Conservation (phyloP, 2,113 vertebrate species). For the Alectura lathami region DNA sequence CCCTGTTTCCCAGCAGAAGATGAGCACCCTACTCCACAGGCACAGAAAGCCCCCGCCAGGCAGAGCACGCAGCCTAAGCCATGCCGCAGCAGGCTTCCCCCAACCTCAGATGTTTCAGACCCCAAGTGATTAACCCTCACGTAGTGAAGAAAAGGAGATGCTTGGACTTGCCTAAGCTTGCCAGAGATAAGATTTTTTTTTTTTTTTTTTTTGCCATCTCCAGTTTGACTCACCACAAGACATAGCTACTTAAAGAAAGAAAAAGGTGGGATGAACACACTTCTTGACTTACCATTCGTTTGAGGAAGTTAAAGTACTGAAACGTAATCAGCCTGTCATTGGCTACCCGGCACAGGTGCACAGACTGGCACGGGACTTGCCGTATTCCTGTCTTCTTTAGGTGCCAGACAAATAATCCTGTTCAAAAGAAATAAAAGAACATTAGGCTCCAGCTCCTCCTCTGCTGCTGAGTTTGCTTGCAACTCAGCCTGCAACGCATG, state of each 20-base stretch:
- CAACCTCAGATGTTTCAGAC: not conserved
- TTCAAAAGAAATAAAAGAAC: not conserved
- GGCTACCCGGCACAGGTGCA: slow-evolving; percentile 72
- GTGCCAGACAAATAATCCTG: slow-evolving; percentile 73
- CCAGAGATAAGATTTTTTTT: not conserved
- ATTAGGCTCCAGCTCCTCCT: not conserved
- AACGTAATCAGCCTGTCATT: slow-evolving; percentile 79
- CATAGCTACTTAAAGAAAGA: not conserved
- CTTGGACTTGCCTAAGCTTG: not conserved
- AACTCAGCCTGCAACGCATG: not conserved
- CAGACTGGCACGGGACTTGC: slow-evolving; percentile 59
- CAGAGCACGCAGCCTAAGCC: not conserved
- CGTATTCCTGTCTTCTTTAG: slow-evolving; percentile 54
- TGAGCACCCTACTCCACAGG: accelerated
- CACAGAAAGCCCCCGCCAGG: not conserved
- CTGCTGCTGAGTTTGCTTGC: not conserved
- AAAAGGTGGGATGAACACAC: not conserved
- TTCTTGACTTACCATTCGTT: slow-evolving; percentile 82
- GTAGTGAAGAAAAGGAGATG: accelerated
- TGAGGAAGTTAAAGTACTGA: slow-evolving; percentile 87
- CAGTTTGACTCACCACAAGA: not conserved
- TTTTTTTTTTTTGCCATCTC: not conserved
- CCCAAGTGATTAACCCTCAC: not conserved
- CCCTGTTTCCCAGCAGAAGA: not conserved
- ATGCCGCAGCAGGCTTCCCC: not conserved